Evolutionary conservation across 2,797 vertebrate genomes (phyloP), one percentile per base, ranked within the genome.

Genomic region (Halcyon chelicuti): DNA sequence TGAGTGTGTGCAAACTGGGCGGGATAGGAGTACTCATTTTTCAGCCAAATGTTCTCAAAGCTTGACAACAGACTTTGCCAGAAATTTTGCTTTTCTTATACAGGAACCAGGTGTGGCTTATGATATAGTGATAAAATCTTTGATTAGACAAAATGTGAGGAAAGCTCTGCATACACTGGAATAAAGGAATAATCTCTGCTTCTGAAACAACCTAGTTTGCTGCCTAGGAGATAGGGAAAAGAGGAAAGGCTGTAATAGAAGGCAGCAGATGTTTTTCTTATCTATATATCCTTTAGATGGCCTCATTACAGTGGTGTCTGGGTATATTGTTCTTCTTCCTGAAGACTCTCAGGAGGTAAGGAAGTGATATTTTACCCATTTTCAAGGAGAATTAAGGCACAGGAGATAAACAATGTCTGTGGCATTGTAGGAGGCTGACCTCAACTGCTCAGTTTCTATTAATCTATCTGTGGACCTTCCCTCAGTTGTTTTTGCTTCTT

Each of bases 81-180:
- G 78, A 93, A 80, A 68, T 73, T 83, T 80, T 89, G 29, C 86
- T 93, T 91, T 94, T 80, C 57, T 89, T 83, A 83, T 65, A 80
- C 84, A 93, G 92, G 92, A 95, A 92, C 86, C 91, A 94, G 95
- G 91, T 94, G 87, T 89, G 92, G 63, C n/a, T 92, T 91, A 65
- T 33, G 86, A 86, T 95, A 91, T 21, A 77, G 37, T 46, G 94
- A 94, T 95, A 95, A 96, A 79, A 95, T 91, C 84, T 93, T 82
- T 86, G 91, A 88, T 94, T 82, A 92, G 83, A 71, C 81, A 92
- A 67, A 95, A 92, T 71, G 74, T 94, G 86, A 89, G 0, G 8
- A 80, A 92, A 80, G 78, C 70, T 94, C 91, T 85, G 81, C 65
- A 26, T 74, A 73, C 44, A 51, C 52, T 79, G 70, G 77, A 71